phyloP scores from a whole-genome alignment of 2,888 invertebrate genomes.

The Hypercompe scribonia region DNA sequence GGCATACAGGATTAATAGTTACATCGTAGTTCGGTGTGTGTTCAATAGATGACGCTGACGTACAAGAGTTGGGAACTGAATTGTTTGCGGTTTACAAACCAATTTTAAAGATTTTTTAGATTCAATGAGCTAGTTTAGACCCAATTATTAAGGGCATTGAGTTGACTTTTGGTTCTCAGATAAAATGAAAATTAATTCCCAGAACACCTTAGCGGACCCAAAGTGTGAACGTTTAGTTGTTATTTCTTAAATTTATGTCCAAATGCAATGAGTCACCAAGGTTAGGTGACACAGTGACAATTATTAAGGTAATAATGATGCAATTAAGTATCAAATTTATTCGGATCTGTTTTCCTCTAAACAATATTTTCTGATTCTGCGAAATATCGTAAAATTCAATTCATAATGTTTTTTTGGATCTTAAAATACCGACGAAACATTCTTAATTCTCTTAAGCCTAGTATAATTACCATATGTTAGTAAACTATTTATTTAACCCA shows the following conservation, averaged over 20 bases:
- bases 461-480: background rate
- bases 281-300: background rate
- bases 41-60: too few species aligned
- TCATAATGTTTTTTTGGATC: background rate
- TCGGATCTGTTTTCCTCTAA: constrained; percentile 1
- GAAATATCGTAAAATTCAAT: constrained; percentile 5
- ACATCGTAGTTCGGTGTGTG: too few species aligned
- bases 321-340: constrained; percentile 1
- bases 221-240: background rate
- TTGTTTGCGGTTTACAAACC: too few species aligned
- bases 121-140: too few species aligned
- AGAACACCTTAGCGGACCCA: background rate
- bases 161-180: background rate
- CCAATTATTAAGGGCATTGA: too few species aligned
- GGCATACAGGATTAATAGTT: too few species aligned
- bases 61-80: too few species aligned
- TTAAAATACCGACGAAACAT: background rate
- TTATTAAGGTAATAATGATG: constrained; percentile 1
- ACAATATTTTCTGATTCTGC: constrained; percentile 1
- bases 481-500: background rate
- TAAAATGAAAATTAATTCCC: too few species aligned
- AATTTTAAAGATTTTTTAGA: too few species aligned
- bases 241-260: background rate
- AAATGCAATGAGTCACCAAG: background rate
- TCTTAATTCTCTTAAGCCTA: background rate